Percentiles rank a stretch among this genome's conserved stretches.
Conservation (phyloP, 2,113 vertebrate genomes). For the Zapornia atra region DNA sequence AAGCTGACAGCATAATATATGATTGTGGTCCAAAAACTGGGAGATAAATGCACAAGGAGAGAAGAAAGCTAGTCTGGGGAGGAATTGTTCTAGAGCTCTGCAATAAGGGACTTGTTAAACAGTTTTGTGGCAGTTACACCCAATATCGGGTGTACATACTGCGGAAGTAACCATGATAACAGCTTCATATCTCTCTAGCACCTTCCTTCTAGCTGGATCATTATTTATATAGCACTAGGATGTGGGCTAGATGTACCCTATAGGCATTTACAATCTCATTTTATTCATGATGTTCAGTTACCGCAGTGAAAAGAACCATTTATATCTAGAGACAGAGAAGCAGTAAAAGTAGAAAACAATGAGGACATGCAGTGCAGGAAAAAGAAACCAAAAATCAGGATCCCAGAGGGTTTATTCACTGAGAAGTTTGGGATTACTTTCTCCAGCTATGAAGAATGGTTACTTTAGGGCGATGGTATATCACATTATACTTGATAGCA, state of each 20-base stretch:
- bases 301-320: neutral
- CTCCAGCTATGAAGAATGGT: neutral
- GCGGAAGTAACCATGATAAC: neutral
- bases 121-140: neutral
- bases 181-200: neutral
- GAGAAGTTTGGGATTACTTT: neutral
- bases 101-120: neutral
- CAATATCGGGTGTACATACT: neutral
- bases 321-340: neutral
- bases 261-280: constrained; percentile 26
- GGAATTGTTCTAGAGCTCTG: neutral
- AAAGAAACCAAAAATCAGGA: neutral
- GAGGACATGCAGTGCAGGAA: neutral
- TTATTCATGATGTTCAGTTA: constrained; percentile 10
- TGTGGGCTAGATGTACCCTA: neutral
- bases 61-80: neutral
- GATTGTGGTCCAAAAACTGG: neutral
- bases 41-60: neutral
- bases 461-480: neutral
- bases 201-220: neutral
- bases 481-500: accelerated
- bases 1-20: constrained; percentile 8
- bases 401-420: neutral
- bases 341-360: neutral
- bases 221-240: neutral